Base-by-base conservation (phyloP, 1,140 invertebrate species). In the Heliothis subflexa region DNA sequence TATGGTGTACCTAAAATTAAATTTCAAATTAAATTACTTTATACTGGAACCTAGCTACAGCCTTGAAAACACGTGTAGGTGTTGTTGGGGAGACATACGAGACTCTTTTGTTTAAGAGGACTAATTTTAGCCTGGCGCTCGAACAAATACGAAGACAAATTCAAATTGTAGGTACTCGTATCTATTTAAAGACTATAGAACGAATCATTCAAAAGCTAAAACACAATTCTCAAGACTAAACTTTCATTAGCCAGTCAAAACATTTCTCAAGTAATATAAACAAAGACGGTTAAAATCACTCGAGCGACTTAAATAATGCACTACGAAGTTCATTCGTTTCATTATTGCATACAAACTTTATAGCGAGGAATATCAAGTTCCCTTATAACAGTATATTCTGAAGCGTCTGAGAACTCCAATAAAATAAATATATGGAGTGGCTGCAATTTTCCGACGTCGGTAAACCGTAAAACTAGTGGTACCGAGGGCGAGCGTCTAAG, bases 391-490 rank as follows among this genome's bases (percentile, higher is more conserved):
- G 13, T 40, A 21, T 49, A 47, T 49, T 66, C 45, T 49, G 18
- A 66, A 49, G 25, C 47, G 62, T 66, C 62, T 66, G 40, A 18
- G 28, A 49, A 66, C 45, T 66, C 9, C n/a, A 66, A 66, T 66
- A 66, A 45, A 45, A 66, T 66, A 66, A 66, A 66, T 66, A 66
- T 66, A 66, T 66, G 62, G 33, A 66, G 59, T 62, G 59, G 47
- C 40, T 49, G 62, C 62, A 66, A 66, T 66, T 66, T 40, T 33
- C 45, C n/a, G 45, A 49, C 45, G 62, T 49, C n/a, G 62, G n/a
- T 66, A 16, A 66, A 49, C 62, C 16, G 62, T 66, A 66, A 66
- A 66, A 66, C 40, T 18, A 21, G 62, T 66, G 16, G 45, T 18
- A 12, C 33, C n/a, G 62, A 12, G 40, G 10, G n/a, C 33, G 45